A percentile compares a stretch with the other conserved stretches of the same genome.
Conservation (phyloP, 2,888 invertebrate genomes). For the Neelides folsomi region DNA sequence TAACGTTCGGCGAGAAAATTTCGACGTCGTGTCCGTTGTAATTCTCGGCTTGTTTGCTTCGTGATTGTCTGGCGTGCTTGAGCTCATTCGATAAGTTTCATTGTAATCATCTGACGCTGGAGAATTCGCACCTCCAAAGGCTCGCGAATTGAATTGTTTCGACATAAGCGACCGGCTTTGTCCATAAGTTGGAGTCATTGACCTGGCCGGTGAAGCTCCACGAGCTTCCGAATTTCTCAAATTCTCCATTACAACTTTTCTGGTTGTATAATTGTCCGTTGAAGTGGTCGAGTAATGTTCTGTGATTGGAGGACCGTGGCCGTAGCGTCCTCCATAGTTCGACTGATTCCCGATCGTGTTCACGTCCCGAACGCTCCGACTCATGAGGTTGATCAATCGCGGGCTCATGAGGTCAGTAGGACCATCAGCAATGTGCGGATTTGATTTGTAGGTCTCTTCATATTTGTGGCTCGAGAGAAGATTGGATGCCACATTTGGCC, state of each 20-base stretch:
- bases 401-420: conserved; percentile 62
- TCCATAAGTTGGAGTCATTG: conserved; percentile 29
- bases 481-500: neutral
- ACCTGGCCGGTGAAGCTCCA: conserved; percentile 25
- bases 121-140: conserved; percentile 25
- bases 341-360: conserved; percentile 30
- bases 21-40: conserved; percentile 32
- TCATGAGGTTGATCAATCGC: conserved; percentile 71
- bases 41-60: conserved; percentile 29
- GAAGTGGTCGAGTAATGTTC: conserved; percentile 7
- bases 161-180: conserved; percentile 11
- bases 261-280: conserved; percentile 2
- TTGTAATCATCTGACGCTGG: conserved; percentile 31
- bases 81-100: conserved; percentile 32
- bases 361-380: conserved; percentile 66
- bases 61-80: conserved; percentile 31
- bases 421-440: conserved; percentile 60
- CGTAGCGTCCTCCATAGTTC: conserved; percentile 6
- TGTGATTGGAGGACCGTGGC: conserved; percentile 3
- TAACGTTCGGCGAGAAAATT: conserved; percentile 28
- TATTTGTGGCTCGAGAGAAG: conserved; percentile 19
- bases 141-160: conserved; percentile 21
- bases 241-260: conserved; percentile 8
- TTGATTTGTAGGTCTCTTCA: conserved; percentile 50
- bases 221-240: conserved; percentile 27